Base-by-base conservation (phyloP, 2,888 invertebrate species). In the Deilephila porcellus region DNA sequence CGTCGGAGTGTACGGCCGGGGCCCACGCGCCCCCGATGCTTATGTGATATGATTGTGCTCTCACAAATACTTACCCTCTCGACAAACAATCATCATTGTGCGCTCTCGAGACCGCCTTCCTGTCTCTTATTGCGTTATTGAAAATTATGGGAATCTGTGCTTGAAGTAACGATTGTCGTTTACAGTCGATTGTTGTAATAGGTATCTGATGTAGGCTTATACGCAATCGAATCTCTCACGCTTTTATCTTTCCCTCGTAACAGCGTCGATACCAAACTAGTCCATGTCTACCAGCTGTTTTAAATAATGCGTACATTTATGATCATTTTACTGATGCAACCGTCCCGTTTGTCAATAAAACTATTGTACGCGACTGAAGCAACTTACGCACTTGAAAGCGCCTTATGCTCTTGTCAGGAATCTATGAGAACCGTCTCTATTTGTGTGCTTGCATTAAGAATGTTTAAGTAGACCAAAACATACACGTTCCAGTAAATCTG, bases 81-180 rank as follows among this genome's bases (percentile, higher is more conserved):
- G 78, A 81, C 80, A 81, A 84, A 83, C 80, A 81, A 73, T 75
- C 77, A 78, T 78, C 77, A 83, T 83, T 82, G 83, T 81, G 71
- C 75, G 75, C 78, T 76, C 77, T 77, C 74, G 75, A 80, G 76
- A 78, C 78, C 75, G 76, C 72, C 72, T 75, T 74, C 78, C 75
- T 71, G 73, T 78, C 75, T 76, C 75, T 78, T 78, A 76, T 79
- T 76, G 71, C 75, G 71, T 74, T 82, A 79, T 75, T 75, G 76
- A 77, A 77, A 80, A 75, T 79, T 78, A 79, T 84, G 81, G 75
- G 81, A 85, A 85, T 80, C 76, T 76, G 71, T 77, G 70, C 76
- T 60, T 70, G 74, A 70, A 74, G 76, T 81, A 78, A 74, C 72
- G 64, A 71, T 73, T 74, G 73, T 76, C 79, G 76, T 78, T 78